phyloP scores from a whole-genome alignment of 2,797 vertebrate genomes.

The Apodemus agrarius region DNA sequence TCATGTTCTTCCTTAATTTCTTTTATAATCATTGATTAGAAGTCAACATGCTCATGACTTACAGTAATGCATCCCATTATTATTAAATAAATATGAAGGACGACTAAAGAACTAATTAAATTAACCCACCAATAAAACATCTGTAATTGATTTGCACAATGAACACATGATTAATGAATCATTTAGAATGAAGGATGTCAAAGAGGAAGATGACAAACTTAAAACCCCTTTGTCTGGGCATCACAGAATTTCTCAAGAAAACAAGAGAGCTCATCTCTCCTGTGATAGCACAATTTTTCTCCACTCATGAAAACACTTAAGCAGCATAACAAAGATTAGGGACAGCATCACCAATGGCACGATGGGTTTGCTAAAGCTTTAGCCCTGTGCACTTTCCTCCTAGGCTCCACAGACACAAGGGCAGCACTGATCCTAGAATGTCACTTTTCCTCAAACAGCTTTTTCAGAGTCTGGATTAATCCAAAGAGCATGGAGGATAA shows the following conservation, averaged over 20 bases:
- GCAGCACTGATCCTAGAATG: neutral
- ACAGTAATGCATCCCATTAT: neutral
- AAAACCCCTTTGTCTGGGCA: slow-evolving; percentile 60
- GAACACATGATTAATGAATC: slow-evolving; percentile 7
- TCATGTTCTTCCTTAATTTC: neutral
- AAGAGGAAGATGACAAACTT: slow-evolving; percentile 55
- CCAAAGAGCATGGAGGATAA: neutral
- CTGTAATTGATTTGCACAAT: slow-evolving; percentile 58
- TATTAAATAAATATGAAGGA: slow-evolving; percentile 65
- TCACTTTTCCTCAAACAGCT: neutral
- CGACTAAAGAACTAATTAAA: slow-evolving; percentile 37
- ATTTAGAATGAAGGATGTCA: slow-evolving; percentile 55
- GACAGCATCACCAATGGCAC: slow-evolving; percentile 24
- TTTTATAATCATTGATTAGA: slow-evolving; percentile 19
- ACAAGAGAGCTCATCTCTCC: slow-evolving; percentile 46
- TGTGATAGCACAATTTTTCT: slow-evolving; percentile 56
- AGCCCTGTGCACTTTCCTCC: neutral
- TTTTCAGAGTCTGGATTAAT: neutral
- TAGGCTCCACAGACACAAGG: neutral
- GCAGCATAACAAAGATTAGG: neutral
- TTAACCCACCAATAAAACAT: slow-evolving; percentile 53
- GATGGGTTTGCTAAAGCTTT: neutral
- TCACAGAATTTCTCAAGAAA: slow-evolving; percentile 66
- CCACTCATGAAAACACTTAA: slow-evolving; percentile 37
- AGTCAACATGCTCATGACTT: neutral